Evolutionary conservation across 1,140 invertebrate genomes (phyloP), one percentile per base, ranked within the genome.

Genomic region (Augochlora pura): DNA sequence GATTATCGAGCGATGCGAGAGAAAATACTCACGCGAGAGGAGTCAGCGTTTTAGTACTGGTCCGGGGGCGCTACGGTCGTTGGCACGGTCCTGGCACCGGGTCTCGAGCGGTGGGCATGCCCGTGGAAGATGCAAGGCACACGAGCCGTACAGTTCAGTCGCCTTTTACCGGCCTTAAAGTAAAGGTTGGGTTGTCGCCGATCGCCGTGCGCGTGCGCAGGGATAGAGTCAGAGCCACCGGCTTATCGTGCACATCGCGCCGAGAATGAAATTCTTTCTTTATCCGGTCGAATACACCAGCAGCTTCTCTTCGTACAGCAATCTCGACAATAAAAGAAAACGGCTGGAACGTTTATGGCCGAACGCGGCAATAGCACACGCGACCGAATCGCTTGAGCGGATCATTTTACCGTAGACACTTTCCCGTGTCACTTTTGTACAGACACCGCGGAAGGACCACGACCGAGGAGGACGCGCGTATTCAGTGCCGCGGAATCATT

Each of bases 201-300:
- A 79, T 82, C 64, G 38, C 54, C 64, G 80, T 79, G 64, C 76
- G 80, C 80, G 80, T 82, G 54, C 75, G 54, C 67, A 63, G 49
- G 65, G 39, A 74, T 52, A 70, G 82, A 82, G 77, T 54, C 25
- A 62, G 38, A 81, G 70, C 68, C 65, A 76, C 75, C 75, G 79
- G 75, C 64, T 74, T 81, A 75, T 79, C 80, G 76, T 69, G 79
- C 83, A 66, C 77, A 85, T 82, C 64, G 74, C 69, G 76, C 74
- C 73, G 75, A 87, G 80, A 87, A 87, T 87, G 86, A 87, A 87
- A 86, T 86, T 86, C 85, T 75, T 83, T 27, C 76, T 64, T 67
- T 38, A 80, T 54, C 46, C 57, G 80, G 70, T 59, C 60, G 54
- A 77, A 64, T 46, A 76, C 67, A 62, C 62, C 60, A 80, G 83